Evolutionary conservation across 1,140 invertebrate species (phyloP).

Genomic region (Pseudomyrmex dendroicus): DNA sequence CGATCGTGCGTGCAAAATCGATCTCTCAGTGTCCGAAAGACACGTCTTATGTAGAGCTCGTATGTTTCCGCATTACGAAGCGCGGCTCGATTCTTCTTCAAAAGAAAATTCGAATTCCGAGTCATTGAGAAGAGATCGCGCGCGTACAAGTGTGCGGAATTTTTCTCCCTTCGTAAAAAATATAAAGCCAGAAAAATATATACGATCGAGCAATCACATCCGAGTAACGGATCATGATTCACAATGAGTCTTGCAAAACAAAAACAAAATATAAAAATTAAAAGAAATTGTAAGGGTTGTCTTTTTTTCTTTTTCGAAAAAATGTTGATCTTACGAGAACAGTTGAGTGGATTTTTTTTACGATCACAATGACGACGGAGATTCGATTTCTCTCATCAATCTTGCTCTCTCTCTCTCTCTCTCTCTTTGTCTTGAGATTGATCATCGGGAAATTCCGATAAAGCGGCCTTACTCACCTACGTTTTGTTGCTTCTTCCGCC

Average conservation of each 20-base stretch:
- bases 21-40: conserved; percentile 26
- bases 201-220: too few relatives aligned
- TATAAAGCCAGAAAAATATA: background rate
- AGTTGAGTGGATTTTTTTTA: too few relatives aligned
- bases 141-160: background rate
- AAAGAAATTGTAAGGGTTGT: too few relatives aligned
- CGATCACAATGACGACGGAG: background rate
- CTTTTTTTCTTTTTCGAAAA: too few relatives aligned
- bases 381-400: background rate
- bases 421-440: background rate
- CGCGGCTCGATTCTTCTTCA: conserved; percentile 12
- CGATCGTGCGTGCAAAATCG: conserved; percentile 34
- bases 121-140: background rate
- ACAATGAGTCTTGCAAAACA: background rate
- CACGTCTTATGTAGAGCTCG: conserved; percentile 5
- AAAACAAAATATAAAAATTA: background rate
- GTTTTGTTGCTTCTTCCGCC: conserved; percentile 89
- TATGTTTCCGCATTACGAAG: conserved; percentile 14
- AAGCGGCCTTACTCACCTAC: conserved; percentile 83
- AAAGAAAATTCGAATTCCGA: conserved; percentile 18
- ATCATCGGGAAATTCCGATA: background rate
- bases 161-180: background rate
- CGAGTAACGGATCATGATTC: too few relatives aligned
- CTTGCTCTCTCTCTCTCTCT: background rate
- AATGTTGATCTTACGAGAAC: too few relatives aligned